A percentile compares a stretch with the other conserved stretches of the same genome.
Evolutionary conservation across 1,140 invertebrate species (phyloP).

Genomic region (Drosophila bipectinata): DNA sequence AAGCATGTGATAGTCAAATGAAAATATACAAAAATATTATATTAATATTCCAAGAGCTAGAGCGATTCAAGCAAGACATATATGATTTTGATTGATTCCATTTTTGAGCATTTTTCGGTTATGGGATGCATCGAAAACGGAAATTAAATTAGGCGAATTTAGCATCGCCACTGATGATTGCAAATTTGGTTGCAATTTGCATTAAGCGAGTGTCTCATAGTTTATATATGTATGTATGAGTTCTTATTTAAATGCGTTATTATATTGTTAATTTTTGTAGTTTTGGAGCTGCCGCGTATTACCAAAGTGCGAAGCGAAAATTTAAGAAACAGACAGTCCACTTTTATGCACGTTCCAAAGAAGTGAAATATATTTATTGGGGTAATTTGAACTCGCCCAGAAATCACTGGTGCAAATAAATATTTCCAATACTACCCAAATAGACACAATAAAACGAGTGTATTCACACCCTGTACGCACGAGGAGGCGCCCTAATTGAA

Average conservation of each 20-base stretch:
- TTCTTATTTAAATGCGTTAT: constrained; percentile 38
- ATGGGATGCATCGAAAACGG: constrained; percentile 41
- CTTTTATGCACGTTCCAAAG: background rate
- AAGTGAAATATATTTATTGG: background rate
- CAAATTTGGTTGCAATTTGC: background rate
- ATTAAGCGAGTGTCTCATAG: background rate
- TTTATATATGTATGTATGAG: constrained; percentile 9
- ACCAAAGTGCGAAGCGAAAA: constrained; percentile 75
- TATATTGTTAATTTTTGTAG: background rate
- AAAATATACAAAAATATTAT: constrained; percentile 21
- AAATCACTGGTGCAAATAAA: constrained; percentile 39
- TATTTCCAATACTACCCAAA: constrained; percentile 58
- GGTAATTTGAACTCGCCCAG: constrained; percentile 53
- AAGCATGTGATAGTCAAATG: constrained; percentile 53
- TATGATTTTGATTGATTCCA: constrained; percentile 64
- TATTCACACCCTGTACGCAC: constrained; percentile 7
- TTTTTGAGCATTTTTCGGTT: constrained; percentile 29
- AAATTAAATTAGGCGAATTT: constrained; percentile 59
- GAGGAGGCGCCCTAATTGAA: constrained; percentile 60
- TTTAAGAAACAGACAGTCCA: constrained; percentile 12
- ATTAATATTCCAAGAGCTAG: constrained; percentile 2
- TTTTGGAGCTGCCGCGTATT: constrained; percentile 36
- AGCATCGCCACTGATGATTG: constrained; percentile 1
- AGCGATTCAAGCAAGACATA: constrained; percentile 36
- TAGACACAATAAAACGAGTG: constrained; percentile 55